Percentiles rank a stretch among this genome's conserved stretches.
These are phyloP conservation scores for Ethmia dodecea DNA, from an alignment of 2,888 invertebrate species.

Conservation along the genomic window DNA sequence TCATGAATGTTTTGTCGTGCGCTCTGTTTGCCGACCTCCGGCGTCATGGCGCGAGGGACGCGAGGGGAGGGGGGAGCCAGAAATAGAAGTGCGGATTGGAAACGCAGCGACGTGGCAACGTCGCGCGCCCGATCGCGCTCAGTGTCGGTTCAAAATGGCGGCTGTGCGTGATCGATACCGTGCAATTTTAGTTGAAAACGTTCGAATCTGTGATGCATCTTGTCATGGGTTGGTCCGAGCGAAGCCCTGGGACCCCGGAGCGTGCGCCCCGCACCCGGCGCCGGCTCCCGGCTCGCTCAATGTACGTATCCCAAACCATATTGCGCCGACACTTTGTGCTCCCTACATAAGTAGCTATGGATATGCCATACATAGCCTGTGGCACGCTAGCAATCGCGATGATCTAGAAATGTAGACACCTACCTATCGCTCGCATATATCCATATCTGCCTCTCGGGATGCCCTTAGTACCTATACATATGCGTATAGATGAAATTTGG, in stretches of 20 bases:
- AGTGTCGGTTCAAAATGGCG: conserved; percentile 77
- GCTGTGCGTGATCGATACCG: conserved; percentile 76
- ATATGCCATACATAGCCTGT: conserved; percentile 32
- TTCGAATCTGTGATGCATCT: conserved; percentile 66
- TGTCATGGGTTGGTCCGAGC: conserved; percentile 69
- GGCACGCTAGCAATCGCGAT: conserved; percentile 37
- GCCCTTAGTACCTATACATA: conserved; percentile 27
- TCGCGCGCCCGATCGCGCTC: conserved; percentile 56
- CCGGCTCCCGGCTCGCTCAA: conserved; percentile 62
- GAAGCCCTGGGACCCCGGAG: conserved; percentile 61
- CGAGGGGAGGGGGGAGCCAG: conserved; percentile 53
- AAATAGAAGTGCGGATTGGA: conserved; percentile 71
- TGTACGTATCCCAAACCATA: conserved; percentile 73
- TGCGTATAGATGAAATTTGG: conserved; percentile 29
- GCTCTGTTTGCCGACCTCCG: conserved; percentile 55
- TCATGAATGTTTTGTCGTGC: conserved; percentile 63
- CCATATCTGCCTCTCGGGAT: conserved; percentile 38
- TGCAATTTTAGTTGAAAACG: conserved; percentile 69
- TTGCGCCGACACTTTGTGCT: conserved; percentile 64
- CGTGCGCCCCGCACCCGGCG: conserved; percentile 50
- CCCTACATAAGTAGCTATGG: conserved; percentile 52
- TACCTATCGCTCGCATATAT: conserved; percentile 36
- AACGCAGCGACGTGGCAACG: conserved; percentile 73
- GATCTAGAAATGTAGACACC: conserved; percentile 29
- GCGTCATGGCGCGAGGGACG: conserved; percentile 41